Base-by-base conservation (phyloP, 2,797 vertebrate species). In the Peromyscus eremicus region DNA sequence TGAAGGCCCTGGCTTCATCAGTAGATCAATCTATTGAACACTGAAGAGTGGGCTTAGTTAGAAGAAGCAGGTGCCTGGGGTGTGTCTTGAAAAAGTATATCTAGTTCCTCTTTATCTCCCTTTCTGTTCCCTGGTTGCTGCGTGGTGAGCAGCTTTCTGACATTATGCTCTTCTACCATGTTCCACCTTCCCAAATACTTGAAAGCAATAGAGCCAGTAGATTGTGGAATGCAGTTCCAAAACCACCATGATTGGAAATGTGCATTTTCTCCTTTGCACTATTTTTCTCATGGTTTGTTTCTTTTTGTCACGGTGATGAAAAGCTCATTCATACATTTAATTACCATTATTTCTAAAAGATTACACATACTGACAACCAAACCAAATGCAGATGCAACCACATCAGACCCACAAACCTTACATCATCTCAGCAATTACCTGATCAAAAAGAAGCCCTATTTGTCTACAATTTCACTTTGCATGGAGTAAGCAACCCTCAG, bases 281-380 rank as follows among this genome's bases (percentile, higher is more conserved):
- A 21, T 64, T 89, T 49, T 76, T 23, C 87, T 89, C 29, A 89
- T 34, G 32, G 29, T 73, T 40, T 29, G 25, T 40, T 40, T 55
- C 34, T 49, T 89, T 49, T 89, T 77, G 57, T 46, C 57, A 49
- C 4, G 0, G 57, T 76, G 32, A 89, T n/a, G 21, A 89, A 89
- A 77, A 77, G 40, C 21, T 89, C 10, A 32, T 4, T 76, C 55
- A 60, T 66, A 71, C 49, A 87, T 66, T 16, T 57, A 60, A 43
- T 46, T 55, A 64, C 2, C 5, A 2, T 40, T 46, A 88, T 88
- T 96, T 87, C 79, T 91, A 60, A 94, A 96, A 76, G 34, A 82
- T 29, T 43, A 79, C 11, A 64, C 19, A 34, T 11, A 76, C 29
- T n/a, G 43, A 19, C 14, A 83, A 34, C 66, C 70, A 84, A 84